These are phyloP conservation scores for Brachypterus glaber DNA, from an alignment of 2,888 invertebrate species.

Conservation along the genomic window DNA sequence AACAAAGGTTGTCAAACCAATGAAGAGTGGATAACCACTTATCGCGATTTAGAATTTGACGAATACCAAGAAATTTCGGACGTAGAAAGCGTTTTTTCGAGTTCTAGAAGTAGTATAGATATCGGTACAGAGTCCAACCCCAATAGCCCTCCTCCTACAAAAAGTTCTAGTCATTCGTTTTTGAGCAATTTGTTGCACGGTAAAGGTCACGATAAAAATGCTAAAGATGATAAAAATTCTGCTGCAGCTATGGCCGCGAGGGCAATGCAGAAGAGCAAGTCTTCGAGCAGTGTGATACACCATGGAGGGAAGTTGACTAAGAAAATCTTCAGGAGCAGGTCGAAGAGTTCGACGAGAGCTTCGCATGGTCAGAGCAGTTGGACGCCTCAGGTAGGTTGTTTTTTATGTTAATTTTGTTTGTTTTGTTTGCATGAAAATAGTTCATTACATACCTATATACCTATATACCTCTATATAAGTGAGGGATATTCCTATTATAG, in stretches of 20 bases:
- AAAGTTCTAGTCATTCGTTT: conserved; percentile 51
- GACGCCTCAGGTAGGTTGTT: conserved; percentile 70
- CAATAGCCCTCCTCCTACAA: conserved; percentile 42
- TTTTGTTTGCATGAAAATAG: too few species aligned
- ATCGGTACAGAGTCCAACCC: conserved; percentile 41
- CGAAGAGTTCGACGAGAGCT: conserved; percentile 68
- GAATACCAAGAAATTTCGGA: conserved; percentile 36
- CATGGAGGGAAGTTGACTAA: conserved; percentile 60
- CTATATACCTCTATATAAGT: too few species aligned
- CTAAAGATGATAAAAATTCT: conserved; percentile 25
- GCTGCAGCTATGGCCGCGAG: conserved; percentile 42
- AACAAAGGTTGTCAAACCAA: conserved; percentile 70
- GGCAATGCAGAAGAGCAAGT: conserved; percentile 85
- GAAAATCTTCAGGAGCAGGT: conserved; percentile 76
- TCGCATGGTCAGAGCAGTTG: conserved; percentile 54
- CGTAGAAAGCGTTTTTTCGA: conserved; percentile 41
- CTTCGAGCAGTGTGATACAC: conserved; percentile 78
- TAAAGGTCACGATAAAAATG: conserved; percentile 37
- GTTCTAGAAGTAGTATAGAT: conserved; percentile 46
- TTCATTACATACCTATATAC: too few species aligned
- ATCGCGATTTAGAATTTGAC: conserved; percentile 44
- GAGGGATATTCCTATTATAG: too few species aligned
- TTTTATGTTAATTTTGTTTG: too few species aligned
- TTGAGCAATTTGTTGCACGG: conserved; percentile 54
- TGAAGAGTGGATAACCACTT: conserved; percentile 60